phyloP scores from a whole-genome alignment of 2,113 vertebrate genomes.

The Tragulus kanchil region DNA sequence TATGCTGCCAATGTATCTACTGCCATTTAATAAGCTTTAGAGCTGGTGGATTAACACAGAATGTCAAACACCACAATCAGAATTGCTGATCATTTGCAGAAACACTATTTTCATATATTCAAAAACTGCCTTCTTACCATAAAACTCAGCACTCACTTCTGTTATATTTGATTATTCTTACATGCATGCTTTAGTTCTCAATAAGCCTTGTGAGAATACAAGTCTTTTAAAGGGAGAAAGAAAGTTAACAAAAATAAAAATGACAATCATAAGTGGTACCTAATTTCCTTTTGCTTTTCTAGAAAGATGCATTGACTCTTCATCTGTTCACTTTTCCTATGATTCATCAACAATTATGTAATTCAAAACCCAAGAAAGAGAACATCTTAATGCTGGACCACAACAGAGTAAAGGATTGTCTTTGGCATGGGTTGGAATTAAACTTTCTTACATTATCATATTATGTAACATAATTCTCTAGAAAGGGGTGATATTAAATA shows the following conservation, averaged over 20 bases:
- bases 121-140: slow-evolving; percentile 61
- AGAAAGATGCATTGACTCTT: slow-evolving; percentile 55
- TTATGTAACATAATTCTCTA: slow-evolving; percentile 35
- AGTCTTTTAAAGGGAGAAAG: slow-evolving; percentile 71
- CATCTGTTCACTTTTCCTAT: slow-evolving; percentile 70
- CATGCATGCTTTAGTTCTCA: slow-evolving; percentile 57
- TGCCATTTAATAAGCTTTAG: slow-evolving; percentile 85
- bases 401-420: slow-evolving; percentile 39
- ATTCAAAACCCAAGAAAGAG: slow-evolving; percentile 54
- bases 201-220: background rate
- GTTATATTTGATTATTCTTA: slow-evolving; percentile 69
- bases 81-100: slow-evolving; percentile 83
- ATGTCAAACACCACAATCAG: slow-evolving; percentile 83
- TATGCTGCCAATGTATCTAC: slow-evolving; percentile 54
- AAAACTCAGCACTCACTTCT: slow-evolving; percentile 69
- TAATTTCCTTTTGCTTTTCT: slow-evolving; percentile 77
- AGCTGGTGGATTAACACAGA: slow-evolving; percentile 83
- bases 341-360: slow-evolving; percentile 50
- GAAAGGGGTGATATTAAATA: slow-evolving; percentile 60
- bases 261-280: slow-evolving; percentile 69
- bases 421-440: slow-evolving; percentile 45
- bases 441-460: slow-evolving; percentile 66
- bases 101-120: slow-evolving; percentile 71
- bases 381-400: slow-evolving; percentile 61
- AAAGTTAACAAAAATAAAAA: slow-evolving; percentile 81